Conservation (phyloP, 2,888 invertebrate genomes). For the Rhimphoctona megacephalus region DNA sequence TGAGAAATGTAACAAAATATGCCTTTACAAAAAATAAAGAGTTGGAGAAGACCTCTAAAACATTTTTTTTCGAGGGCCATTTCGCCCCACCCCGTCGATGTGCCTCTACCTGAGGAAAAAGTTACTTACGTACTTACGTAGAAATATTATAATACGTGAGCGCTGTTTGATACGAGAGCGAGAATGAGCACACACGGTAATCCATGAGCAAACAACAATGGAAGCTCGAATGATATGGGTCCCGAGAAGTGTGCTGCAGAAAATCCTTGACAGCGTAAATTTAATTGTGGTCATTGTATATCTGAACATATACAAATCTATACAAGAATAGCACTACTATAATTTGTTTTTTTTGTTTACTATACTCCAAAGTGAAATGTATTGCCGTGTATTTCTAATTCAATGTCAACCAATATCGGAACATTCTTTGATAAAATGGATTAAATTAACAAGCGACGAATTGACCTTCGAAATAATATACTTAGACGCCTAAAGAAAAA, state of each 20-base stretch:
- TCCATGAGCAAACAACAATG: conserved; percentile 48
- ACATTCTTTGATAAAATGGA: not conserved
- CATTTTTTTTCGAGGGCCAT: not conserved
- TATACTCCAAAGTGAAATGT: not conserved
- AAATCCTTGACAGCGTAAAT: not conserved
- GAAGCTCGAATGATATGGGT: not conserved
- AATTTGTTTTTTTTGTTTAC: not conserved
- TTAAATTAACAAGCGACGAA: not conserved
- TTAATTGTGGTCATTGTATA: not conserved
- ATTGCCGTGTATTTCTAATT: not conserved
- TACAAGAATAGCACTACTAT: not conserved
- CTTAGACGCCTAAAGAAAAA: too few relatives aligned
- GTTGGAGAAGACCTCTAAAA: not conserved
- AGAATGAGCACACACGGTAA: conserved; percentile 42
- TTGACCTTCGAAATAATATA: too few relatives aligned
- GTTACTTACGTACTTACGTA: not conserved
- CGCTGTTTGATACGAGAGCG: conserved; percentile 23
- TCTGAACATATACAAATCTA: not conserved
- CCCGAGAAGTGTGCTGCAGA: conserved; percentile 10
- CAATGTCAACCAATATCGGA: not conserved
- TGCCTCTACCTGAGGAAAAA: not conserved
- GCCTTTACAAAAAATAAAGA: too few relatives aligned
- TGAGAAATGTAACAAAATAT: too few relatives aligned
- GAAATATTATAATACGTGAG: conserved; percentile 11
- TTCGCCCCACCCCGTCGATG: not conserved